Percentiles rank a stretch among this genome's conserved stretches.
Evolutionary conservation across 1,140 invertebrate genomes (phyloP).

Genomic region (Drosophila ambigua): DNA sequence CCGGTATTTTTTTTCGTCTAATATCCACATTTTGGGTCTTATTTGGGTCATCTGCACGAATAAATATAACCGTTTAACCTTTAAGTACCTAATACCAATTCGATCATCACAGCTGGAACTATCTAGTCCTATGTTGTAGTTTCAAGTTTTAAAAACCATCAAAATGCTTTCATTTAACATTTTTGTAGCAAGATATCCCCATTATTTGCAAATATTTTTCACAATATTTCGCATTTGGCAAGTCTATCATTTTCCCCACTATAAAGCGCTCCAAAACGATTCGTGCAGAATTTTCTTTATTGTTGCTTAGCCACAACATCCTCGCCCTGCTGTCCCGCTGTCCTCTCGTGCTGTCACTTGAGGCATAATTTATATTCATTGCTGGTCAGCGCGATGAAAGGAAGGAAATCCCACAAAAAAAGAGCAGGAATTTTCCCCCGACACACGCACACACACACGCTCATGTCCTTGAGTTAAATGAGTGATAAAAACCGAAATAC

Average conservation of each 20-base stretch:
- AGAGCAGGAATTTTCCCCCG: not conserved
- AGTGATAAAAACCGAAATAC: constrained; percentile 38
- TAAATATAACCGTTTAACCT: no score
- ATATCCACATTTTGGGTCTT: no score
- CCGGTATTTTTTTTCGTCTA: no score
- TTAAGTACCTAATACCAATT: no score
- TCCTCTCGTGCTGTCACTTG: constrained; percentile 21
- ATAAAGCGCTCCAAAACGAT: constrained; percentile 24
- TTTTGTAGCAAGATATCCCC: no score
- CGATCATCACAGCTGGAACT: no score
- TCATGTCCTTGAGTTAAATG: constrained; percentile 35
- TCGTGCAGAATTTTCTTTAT: constrained; percentile 38
- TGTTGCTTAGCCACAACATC: constrained; percentile 30
- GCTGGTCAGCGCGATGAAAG: constrained; percentile 20
- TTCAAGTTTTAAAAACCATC: no score
- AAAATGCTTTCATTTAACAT: no score
- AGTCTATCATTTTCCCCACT: not conserved
- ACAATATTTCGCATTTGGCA: no score
- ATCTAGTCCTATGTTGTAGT: no score
- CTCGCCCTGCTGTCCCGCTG: not conserved
- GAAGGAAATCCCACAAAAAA: constrained; percentile 1
- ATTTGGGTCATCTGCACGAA: no score
- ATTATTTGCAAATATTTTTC: no score
- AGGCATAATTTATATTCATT: constrained; percentile 68
- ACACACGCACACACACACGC: not conserved